Conservation (phyloP, 2,888 invertebrate genomes). For the Limnephilus marmoratus region DNA sequence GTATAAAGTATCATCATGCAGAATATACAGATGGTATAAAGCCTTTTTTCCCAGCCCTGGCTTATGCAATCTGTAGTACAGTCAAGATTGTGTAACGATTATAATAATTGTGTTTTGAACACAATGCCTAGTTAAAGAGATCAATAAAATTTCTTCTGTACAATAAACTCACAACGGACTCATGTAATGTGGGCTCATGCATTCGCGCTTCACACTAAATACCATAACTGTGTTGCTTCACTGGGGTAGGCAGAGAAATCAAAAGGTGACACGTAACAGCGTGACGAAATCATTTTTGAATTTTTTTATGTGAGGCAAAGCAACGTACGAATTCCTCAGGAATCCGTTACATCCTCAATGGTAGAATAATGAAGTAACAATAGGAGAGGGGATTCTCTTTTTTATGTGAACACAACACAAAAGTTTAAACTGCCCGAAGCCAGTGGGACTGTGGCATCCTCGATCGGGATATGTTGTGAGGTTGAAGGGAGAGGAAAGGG, state of each 20-base stretch:
- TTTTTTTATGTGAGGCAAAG: neutral
- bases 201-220: neutral
- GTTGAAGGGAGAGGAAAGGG: too few species aligned
- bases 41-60: neutral
- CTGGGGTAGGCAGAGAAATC: neutral
- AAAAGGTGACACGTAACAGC: neutral
- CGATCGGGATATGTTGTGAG: too few species aligned
- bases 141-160: neutral
- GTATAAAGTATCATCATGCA: too few species aligned
- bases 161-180: neutral
- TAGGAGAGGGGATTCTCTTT: too few species aligned
- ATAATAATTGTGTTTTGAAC: neutral
- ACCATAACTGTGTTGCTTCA: neutral
- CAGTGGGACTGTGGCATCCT: too few species aligned
- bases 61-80: neutral
- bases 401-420: too few species aligned
- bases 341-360: too few species aligned
- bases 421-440: too few species aligned
- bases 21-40: too few species aligned
- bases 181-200: neutral
- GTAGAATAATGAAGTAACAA: too few species aligned
- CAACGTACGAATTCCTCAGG: too few species aligned
- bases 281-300: neutral
- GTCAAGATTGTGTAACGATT: neutral
- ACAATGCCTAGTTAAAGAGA: constrained; percentile 2